phyloP scores from a whole-genome alignment of 1,140 invertebrate species.

The Dreissena polymorpha region DNA sequence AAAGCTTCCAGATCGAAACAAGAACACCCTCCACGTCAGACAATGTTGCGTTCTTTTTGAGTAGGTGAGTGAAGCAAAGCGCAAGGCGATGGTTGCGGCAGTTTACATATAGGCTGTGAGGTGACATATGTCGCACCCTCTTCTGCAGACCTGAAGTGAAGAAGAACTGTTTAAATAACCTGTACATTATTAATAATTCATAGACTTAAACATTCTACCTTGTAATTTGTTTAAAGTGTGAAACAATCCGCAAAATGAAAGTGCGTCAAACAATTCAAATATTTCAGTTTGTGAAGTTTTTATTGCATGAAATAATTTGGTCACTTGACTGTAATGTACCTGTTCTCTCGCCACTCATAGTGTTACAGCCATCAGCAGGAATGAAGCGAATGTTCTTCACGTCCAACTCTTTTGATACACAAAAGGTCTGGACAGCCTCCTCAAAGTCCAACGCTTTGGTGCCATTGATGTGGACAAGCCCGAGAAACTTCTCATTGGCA shows the following conservation, averaged over 20 bases:
- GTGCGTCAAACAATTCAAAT: neutral
- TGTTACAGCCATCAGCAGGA: conserved; percentile 44
- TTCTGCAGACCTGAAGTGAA: conserved; percentile 48
- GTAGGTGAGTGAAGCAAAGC: conserved; percentile 49
- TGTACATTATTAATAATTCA: neutral
- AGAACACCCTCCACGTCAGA: conserved; percentile 38
- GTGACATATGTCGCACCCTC: conserved; percentile 31
- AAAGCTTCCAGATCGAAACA: conserved; percentile 50
- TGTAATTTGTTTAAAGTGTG: conserved; percentile 4
- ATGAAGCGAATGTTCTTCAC: conserved; percentile 28
- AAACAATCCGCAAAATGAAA: neutral
- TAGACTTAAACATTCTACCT: neutral
- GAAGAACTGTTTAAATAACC: neutral
- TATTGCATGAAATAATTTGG: no score
- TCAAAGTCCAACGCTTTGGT: neutral
- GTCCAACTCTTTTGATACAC: conserved; percentile 9
- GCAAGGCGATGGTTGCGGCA: conserved; percentile 55
- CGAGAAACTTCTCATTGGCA: neutral
- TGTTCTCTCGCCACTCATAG: conserved; percentile 43
- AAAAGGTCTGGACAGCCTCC: conserved; percentile 6
- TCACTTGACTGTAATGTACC: conserved; percentile 22
- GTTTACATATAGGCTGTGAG: conserved; percentile 44
- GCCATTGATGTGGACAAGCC: conserved; percentile 1
- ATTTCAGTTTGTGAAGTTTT: neutral
- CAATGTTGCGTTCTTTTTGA: conserved; percentile 44